Evolutionary conservation across 2,113 vertebrate species (phyloP).

Genomic region (Pollimyrus isidori): DNA sequence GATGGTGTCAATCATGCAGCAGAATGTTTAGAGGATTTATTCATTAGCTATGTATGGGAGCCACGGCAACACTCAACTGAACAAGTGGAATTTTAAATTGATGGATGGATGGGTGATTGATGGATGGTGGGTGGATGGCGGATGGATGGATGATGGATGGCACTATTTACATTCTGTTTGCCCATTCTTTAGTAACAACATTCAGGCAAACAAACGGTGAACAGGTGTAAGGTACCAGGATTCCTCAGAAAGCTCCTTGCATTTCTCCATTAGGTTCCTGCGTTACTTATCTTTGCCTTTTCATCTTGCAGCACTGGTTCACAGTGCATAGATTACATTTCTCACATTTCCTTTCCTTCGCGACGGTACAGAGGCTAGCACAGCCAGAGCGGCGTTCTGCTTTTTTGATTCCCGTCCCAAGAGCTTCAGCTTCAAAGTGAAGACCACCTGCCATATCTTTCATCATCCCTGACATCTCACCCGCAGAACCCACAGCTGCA

Average conservation of each 20-base stretch:
- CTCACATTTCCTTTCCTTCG: neutral
- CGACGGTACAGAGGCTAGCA: slow-evolving; percentile 10
- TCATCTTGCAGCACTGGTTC: neutral
- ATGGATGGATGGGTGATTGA: neutral
- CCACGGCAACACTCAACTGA: neutral
- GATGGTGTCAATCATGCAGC: neutral
- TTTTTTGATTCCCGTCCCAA: slow-evolving; percentile 50
- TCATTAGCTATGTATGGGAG: neutral
- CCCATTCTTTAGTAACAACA: neutral
- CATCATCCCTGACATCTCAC: slow-evolving; percentile 52
- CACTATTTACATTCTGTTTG: neutral
- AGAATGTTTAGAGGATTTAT: neutral
- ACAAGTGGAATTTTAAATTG: neutral
- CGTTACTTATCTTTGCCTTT: slow-evolving; percentile 1
- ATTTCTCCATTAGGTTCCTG: neutral
- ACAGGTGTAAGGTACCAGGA: neutral
- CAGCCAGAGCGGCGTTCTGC: slow-evolving; percentile 24
- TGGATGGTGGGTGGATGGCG: neutral
- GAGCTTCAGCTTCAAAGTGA: slow-evolving; percentile 59
- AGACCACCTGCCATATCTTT: slow-evolving; percentile 62
- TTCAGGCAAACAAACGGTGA: neutral
- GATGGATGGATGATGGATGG: neutral
- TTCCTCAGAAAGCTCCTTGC: neutral
- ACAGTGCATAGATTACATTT: slow-evolving; percentile 5
- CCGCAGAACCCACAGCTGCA: neutral